A percentile compares a stretch with the other conserved stretches of the same genome.
phyloP scores from a whole-genome alignment of 2,797 vertebrate genomes.

The Arnoldichthys spilopterus region DNA sequence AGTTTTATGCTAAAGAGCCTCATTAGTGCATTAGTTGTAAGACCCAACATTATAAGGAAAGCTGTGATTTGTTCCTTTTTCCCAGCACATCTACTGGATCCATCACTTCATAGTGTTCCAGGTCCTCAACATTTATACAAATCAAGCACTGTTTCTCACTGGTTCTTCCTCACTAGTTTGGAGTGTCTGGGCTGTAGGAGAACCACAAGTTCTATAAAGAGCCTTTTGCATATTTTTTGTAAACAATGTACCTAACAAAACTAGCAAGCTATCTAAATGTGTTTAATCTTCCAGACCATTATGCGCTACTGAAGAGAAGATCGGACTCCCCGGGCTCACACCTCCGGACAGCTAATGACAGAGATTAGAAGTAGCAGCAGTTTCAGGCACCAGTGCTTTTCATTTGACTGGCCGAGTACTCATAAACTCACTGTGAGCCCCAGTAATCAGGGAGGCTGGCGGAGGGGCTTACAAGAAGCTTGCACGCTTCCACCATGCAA shows the following conservation, averaged over 20 bases:
- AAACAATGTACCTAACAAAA: background rate
- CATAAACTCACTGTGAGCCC: constrained; percentile 73
- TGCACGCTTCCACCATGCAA: constrained; percentile 69
- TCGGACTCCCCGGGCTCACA: constrained; percentile 62
- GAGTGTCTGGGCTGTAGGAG: background rate
- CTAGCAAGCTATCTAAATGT: background rate
- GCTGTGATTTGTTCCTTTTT: no score
- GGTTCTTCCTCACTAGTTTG: no score
- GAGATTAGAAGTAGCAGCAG: constrained; percentile 72
- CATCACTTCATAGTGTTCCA: no score
- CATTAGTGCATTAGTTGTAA: no score
- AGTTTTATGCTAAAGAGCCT: no score
- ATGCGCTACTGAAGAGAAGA: constrained; percentile 50
- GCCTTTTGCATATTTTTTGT: background rate
- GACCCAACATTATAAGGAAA: no score
- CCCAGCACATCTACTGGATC: no score
- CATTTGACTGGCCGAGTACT: constrained; percentile 73
- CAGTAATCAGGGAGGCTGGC: constrained; percentile 65
- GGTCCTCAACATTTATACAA: no score
- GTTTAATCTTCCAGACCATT: constrained; percentile 14
- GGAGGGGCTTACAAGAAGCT: constrained; percentile 73
- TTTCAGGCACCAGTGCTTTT: constrained; percentile 79
- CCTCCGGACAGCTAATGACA: constrained; percentile 64
- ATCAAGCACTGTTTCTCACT: no score
- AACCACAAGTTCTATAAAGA: background rate